phyloP scores from a whole-genome alignment of 2,113 vertebrate species.

The Octodon degus region DNA sequence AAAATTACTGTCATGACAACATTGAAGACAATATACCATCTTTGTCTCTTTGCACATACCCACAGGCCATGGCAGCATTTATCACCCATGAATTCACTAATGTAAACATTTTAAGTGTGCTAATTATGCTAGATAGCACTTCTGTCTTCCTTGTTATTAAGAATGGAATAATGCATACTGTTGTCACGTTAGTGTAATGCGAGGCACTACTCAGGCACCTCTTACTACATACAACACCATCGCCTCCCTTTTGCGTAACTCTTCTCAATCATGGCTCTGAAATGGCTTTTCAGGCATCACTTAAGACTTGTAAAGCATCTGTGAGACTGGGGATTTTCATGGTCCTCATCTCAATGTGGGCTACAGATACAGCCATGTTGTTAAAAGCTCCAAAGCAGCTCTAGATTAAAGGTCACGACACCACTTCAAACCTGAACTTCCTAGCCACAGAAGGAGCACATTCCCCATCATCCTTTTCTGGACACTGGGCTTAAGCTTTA shows the following conservation, averaged over 20 bases:
- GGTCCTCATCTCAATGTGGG: background rate
- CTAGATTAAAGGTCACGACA: background rate
- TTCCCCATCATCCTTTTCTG: background rate
- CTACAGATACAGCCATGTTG: background rate
- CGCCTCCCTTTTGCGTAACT: slow-evolving; percentile 25
- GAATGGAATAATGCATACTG: background rate
- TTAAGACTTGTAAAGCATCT: slow-evolving; percentile 37
- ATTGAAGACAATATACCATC: background rate
- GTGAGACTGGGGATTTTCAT: background rate
- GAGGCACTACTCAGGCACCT: slow-evolving; percentile 1
- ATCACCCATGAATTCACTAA: slow-evolving; percentile 55
- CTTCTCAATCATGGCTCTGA: slow-evolving; percentile 40
- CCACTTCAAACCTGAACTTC: slow-evolving; percentile 2
- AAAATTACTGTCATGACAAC: background rate
- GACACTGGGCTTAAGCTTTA: background rate
- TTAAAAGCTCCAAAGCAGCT: background rate
- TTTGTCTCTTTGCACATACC: background rate
- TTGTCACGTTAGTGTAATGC: slow-evolving; percentile 39
- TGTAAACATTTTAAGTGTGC: slow-evolving; percentile 46
- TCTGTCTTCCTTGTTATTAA: slow-evolving; percentile 16
- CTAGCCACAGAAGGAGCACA: background rate
- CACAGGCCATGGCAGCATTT: background rate
- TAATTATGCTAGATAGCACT: slow-evolving; percentile 18
- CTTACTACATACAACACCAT: slow-evolving; percentile 34
- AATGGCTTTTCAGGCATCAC: slow-evolving; percentile 40